Conservation (phyloP, 2,113 vertebrate genomes). For the Pygoscelis antarcticus region DNA sequence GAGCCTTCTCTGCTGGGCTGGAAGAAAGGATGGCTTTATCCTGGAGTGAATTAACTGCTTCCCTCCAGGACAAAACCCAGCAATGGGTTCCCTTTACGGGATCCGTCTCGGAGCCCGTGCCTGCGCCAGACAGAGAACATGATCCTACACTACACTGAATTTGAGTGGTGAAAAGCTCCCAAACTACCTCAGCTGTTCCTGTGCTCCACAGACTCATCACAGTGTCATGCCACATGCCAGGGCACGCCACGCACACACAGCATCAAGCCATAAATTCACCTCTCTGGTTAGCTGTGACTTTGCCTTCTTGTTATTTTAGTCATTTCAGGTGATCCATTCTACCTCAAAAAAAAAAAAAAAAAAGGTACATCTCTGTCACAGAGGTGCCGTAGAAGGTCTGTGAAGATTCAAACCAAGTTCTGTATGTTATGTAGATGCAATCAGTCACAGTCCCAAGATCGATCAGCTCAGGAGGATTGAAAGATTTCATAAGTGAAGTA, state of each 20-base stretch:
- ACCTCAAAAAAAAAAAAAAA: not conserved
- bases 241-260: not conserved
- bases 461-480: not conserved
- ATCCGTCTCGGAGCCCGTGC: accelerated
- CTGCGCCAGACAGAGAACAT: not conserved
- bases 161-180: not conserved
- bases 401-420: not conserved
- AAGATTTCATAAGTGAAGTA: not conserved
- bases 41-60: not conserved
- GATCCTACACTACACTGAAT: not conserved
- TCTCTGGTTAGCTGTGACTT: not conserved
- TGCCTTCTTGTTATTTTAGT: not conserved
- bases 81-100: not conserved
- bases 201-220: not conserved
- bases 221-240: accelerated
- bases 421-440: not conserved
- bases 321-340: not conserved
- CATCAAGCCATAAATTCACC: not conserved
- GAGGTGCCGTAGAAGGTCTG: not conserved
- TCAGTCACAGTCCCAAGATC: not conserved
- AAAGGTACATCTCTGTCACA: not conserved
- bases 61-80: not conserved
- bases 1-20: not conserved
- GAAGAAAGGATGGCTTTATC: not conserved
- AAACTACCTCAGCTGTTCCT: not conserved